These are phyloP conservation scores for Euglossa dilemma DNA, from an alignment of 1,140 invertebrate genomes.

Conservation along the genomic window DNA sequence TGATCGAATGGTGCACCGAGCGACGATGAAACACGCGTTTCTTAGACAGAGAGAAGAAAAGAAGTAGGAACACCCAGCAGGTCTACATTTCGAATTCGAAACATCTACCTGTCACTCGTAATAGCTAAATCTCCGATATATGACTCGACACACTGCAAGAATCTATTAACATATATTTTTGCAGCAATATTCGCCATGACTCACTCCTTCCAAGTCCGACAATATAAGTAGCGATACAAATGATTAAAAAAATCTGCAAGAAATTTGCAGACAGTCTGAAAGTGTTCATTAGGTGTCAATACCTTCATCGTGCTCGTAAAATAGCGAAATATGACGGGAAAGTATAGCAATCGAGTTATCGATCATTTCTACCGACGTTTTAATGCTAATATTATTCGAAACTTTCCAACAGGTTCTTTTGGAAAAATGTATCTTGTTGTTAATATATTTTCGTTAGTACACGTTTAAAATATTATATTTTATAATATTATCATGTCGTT, in stretches of 20 bases:
- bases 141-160: background rate
- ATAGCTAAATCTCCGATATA: conserved; percentile 20
- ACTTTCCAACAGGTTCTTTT: background rate
- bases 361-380: background rate
- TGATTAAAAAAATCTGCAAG: no score
- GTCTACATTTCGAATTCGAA: conserved; percentile 9
- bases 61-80: background rate
- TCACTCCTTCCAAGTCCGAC: conserved; percentile 1
- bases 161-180: conserved; percentile 45
- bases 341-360: background rate
- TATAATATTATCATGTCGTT: background rate
- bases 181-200: conserved; percentile 1
- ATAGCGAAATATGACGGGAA: background rate
- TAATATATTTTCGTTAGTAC: background rate
- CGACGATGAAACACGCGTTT: background rate
- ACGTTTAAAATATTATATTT: background rate
- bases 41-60: background rate
- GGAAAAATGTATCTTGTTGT: no score
- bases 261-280: no score
- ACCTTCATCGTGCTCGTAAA: background rate
- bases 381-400: background rate
- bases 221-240: background rate
- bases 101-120: background rate
- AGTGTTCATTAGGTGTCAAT: no score
- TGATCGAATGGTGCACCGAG: background rate